Conservation (phyloP, 2,888 invertebrate species). For the Drosophila seclusa region DNA sequence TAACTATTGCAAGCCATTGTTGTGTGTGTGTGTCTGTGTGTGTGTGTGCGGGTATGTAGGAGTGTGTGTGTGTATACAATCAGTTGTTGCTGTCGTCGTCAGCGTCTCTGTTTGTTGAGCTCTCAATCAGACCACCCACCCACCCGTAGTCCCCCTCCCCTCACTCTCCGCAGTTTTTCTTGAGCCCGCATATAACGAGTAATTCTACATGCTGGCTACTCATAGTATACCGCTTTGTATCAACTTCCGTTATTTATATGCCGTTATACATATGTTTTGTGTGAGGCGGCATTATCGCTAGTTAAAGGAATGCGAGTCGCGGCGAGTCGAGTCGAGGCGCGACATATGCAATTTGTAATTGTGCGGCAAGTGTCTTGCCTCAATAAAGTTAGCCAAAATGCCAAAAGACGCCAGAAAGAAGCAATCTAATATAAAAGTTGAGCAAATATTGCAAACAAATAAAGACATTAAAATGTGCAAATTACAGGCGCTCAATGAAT, state of each 20-base stretch:
- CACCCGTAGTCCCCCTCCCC: slow-evolving; percentile 8
- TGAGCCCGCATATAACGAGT: slow-evolving; percentile 41
- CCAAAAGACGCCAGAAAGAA: slow-evolving; percentile 31
- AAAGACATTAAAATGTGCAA: slow-evolving; percentile 61
- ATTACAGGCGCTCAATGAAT: slow-evolving; percentile 46
- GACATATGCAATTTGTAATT: slow-evolving; percentile 42
- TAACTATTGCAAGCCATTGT: slow-evolving; percentile 31
- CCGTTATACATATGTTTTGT: slow-evolving; percentile 1
- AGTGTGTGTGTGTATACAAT: not conserved
- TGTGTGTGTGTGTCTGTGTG: not conserved
- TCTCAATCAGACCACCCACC: slow-evolving; percentile 42
- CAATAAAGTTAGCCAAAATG: slow-evolving; percentile 29
- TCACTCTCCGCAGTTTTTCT: slow-evolving; percentile 15
- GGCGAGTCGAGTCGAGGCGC: not conserved
- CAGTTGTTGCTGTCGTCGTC: slow-evolving; percentile 1
- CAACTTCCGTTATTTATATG: slow-evolving; percentile 61
- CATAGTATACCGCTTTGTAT: slow-evolving; percentile 36
- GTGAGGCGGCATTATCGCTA: slow-evolving; percentile 46
- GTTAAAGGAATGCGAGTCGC: slow-evolving; percentile 31
- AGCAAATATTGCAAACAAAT: slow-evolving; percentile 39
- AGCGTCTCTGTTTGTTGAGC: slow-evolving; percentile 12
- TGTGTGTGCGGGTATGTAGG: not conserved
- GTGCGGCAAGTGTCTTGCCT: slow-evolving; percentile 27
- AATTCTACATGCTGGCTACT: slow-evolving; percentile 24
- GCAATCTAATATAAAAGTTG: slow-evolving; percentile 23